These are phyloP conservation scores for Therioaphis trifolii DNA, from an alignment of 2,888 invertebrate genomes.

Conservation along the genomic window DNA sequence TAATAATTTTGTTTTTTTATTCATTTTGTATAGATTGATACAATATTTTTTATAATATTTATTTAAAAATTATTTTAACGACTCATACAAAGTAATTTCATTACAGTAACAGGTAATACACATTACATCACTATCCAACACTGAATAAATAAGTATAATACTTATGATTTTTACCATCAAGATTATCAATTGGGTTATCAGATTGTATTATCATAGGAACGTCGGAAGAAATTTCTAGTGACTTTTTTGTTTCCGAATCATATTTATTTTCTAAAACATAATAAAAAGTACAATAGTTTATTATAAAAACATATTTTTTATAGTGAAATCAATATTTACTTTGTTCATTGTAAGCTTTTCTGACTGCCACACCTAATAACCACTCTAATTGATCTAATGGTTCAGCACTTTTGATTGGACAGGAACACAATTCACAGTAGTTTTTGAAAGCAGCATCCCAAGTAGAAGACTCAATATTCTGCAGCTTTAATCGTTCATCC, in stretches of 20 bases:
- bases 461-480: conserved; percentile 74
- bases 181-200: conserved; percentile 63
- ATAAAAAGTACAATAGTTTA: conserved; percentile 20
- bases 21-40: too few relatives aligned
- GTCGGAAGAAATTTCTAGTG: conserved; percentile 26
- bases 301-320: background rate
- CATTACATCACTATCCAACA: too few relatives aligned
- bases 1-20: too few relatives aligned
- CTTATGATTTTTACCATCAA: conserved; percentile 64
- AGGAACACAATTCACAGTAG: conserved; percentile 81
- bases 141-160: background rate
- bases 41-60: too few relatives aligned
- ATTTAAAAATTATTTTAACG: too few relatives aligned
- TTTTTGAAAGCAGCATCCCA: conserved; percentile 81
- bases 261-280: conserved; percentile 40
- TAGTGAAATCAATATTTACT: conserved; percentile 70
- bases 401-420: conserved; percentile 75
- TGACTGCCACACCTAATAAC: conserved; percentile 85
- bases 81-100: too few relatives aligned
- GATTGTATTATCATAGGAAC: conserved; percentile 50
- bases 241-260: conserved; percentile 37
- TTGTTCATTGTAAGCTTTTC: conserved; percentile 85
- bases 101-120: too few relatives aligned
- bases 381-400: conserved; percentile 83
- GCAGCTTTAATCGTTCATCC: conserved; percentile 81